Evolutionary conservation across 2,113 vertebrate genomes (phyloP).

Genomic region (Eubucco bourcierii): DNA sequence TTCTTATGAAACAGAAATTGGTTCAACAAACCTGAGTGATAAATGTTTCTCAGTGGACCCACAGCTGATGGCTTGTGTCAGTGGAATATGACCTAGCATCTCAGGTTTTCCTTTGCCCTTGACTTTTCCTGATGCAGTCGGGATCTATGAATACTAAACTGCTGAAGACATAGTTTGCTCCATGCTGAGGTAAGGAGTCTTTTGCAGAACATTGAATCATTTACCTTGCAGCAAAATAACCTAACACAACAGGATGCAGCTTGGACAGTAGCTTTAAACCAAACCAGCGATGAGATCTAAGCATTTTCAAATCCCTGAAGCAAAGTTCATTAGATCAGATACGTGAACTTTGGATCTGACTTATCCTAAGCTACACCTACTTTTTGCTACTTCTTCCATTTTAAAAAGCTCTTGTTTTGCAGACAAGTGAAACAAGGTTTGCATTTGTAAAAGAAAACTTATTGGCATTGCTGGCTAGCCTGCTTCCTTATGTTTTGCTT

Average conservation of each 20-base stretch:
- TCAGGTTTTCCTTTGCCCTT: not conserved
- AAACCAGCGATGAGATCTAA: not conserved
- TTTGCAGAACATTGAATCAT: not conserved
- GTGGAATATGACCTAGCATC: not conserved
- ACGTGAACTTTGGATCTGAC: fast-evolving
- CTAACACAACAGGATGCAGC: not conserved
- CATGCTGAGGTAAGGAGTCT: not conserved
- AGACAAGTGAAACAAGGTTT: not conserved
- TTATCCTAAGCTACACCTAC: not conserved
- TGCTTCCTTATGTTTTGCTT: not conserved
- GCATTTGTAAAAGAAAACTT: not conserved
- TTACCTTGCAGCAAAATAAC: not conserved
- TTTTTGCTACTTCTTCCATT: not conserved
- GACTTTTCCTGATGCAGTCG: not conserved
- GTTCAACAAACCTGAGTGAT: not conserved
- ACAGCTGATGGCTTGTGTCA: not conserved
- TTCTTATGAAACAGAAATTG: not conserved
- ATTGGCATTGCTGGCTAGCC: not conserved
- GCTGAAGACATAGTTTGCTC: not conserved
- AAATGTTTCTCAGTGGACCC: not conserved
- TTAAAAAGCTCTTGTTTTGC: not conserved
- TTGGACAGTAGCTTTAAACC: not conserved
- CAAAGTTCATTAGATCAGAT: not conserved
- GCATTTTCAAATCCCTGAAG: not conserved
- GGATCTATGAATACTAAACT: not conserved